Evolutionary conservation across 2,113 vertebrate species (phyloP).

Genomic region (Uropsilus gracilis): DNA sequence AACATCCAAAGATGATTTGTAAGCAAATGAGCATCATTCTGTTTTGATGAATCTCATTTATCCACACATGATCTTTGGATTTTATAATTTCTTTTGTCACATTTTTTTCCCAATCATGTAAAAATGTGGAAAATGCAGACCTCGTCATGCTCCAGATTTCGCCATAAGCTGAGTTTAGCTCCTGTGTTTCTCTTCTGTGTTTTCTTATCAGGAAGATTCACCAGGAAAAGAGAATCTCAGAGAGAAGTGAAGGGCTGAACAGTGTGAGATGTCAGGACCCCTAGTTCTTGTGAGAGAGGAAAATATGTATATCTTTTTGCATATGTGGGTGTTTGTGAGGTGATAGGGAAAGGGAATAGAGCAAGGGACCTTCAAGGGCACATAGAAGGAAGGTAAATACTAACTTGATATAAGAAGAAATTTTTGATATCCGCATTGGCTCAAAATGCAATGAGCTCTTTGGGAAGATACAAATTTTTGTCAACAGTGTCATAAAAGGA

Average conservation of each 20-base stretch:
- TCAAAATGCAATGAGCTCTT: not conserved
- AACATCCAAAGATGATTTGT: not conserved
- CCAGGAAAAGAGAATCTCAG: not conserved
- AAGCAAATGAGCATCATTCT: not conserved
- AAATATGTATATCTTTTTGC: not conserved
- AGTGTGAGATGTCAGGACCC: not conserved
- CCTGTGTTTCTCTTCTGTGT: not conserved
- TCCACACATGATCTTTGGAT: not conserved
- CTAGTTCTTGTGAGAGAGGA: not conserved
- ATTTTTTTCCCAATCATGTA: not conserved
- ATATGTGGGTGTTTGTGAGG: not conserved
- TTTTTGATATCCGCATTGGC: not conserved
- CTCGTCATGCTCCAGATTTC: not conserved
- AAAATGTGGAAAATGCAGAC: not conserved
- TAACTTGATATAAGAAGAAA: conserved; percentile 6
- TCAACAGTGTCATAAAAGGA: not conserved
- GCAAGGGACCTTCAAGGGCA: not conserved
- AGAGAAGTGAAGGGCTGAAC: not conserved
- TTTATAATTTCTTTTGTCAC: not conserved
- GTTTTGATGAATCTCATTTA: conserved; percentile 2
- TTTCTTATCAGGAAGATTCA: not conserved
- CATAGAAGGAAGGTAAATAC: not conserved
- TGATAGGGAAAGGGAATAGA: not conserved
- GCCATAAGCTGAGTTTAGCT: not conserved
- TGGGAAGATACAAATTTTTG: not conserved